Evolutionary conservation across 1,140 invertebrate genomes (phyloP), one percentile per base, ranked within the genome.

Genomic region (Hirudo medicinalis): DNA sequence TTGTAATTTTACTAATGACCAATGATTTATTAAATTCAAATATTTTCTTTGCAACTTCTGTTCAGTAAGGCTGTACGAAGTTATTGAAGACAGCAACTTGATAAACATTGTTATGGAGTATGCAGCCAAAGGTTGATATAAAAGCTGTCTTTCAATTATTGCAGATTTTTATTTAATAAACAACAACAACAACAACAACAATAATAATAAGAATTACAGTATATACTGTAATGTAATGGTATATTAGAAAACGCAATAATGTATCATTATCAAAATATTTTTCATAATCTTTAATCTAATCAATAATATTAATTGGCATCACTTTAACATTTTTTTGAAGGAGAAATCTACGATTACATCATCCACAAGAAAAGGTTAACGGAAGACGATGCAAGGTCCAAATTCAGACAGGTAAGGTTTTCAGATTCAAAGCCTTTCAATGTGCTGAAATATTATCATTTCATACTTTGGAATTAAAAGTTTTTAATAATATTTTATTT

Each of bases 341-440:
- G 96, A 72, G 96, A 99, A 87, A 95, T 99, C 71, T 99, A 99
- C 83, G 97, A 99, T 85, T 99, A 99, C 84, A 85, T 99, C 77
- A 96, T 99, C 74, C 88, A 97, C 72, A 96, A 99, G 83, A 97
- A 97, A 32, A 88, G 97, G 78, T 99, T 99, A 96, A 99, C 98
- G 84, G 97, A 99, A 84, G 99, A 99, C 84, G 97, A 99, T 83
- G 96, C 97, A 15, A 86, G 97, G 76, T 92, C 94, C 25, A 99
- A 99, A 85, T 99, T 99, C 86, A 87, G 97, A 84, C 96, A 99
- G 86, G 86, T 86, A 77, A 76, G 77, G 68, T 49, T 19, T 71
- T 55, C 8, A 40, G 27, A 32, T n/a, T 22, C n/a, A 36, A 19
- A 4, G 29, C 19, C 13, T 67, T 67, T 20, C 11, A 27, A 67